A percentile compares a stretch with the other conserved stretches of the same genome.
Evolutionary conservation across 2,113 vertebrate species (phyloP).

Genomic region (Neomonachus schauinslandi): DNA sequence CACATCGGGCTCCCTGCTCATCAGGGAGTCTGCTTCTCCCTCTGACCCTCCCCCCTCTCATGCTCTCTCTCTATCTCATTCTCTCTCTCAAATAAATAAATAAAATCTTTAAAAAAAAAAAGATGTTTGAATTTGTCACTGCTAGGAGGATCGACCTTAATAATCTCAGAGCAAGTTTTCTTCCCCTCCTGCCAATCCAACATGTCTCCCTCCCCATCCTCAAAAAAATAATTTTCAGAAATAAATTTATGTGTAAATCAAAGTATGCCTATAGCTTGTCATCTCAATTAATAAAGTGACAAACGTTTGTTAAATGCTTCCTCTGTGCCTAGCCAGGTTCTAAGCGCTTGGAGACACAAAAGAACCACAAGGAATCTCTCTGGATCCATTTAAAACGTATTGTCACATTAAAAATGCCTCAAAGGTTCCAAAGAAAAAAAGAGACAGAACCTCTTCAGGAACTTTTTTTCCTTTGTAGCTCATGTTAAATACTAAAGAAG

Average conservation of each 20-base stretch:
- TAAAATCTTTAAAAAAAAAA: background rate
- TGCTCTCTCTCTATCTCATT: no score
- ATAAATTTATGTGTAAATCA: slow-evolving; percentile 41
- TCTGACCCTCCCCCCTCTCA: no score
- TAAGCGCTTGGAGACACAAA: slow-evolving; percentile 33
- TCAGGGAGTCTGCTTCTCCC: no score
- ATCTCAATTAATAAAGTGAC: background rate
- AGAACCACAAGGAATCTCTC: slow-evolving; percentile 24
- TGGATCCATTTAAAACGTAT: slow-evolving; percentile 27
- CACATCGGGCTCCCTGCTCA: no score
- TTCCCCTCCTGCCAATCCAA: background rate
- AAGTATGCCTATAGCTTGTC: background rate
- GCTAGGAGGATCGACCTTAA: background rate
- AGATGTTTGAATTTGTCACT: background rate
- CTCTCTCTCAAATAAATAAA: no score
- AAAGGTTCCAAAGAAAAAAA: slow-evolving; percentile 59
- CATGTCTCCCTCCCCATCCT: background rate
- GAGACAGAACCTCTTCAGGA: slow-evolving; percentile 19
- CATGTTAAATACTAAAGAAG: slow-evolving; percentile 37
- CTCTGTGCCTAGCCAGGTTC: background rate
- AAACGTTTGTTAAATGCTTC: slow-evolving; percentile 17
- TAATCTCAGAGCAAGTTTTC: slow-evolving; percentile 18
- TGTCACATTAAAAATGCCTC: slow-evolving; percentile 50
- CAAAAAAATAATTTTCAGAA: slow-evolving; percentile 16
- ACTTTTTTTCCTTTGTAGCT: background rate